Conservation (phyloP, 2,113 vertebrate genomes). For the Physeter macrocephalus region DNA sequence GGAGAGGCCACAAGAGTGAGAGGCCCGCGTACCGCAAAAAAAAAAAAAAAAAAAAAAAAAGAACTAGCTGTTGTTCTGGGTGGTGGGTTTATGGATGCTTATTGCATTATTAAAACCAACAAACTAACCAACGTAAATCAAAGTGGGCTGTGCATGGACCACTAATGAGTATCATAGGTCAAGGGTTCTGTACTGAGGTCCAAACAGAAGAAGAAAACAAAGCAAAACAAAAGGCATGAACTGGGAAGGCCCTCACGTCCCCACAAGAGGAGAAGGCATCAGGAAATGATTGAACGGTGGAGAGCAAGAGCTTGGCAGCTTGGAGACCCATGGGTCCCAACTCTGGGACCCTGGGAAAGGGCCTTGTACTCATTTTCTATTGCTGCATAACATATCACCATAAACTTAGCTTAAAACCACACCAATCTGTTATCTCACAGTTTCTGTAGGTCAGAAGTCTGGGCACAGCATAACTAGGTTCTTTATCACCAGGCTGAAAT, state of each 20-base stretch:
- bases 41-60: too few relatives aligned
- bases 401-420: not conserved
- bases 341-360: not conserved
- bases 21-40: too few relatives aligned
- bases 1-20: too few relatives aligned
- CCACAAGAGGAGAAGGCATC: not conserved
- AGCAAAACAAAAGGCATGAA: not conserved
- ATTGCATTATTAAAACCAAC: conserved; percentile 21
- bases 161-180: not conserved
- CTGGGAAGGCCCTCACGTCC: not conserved
- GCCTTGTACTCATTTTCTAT: not conserved
- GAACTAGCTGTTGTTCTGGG: not conserved
- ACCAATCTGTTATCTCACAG: not conserved
- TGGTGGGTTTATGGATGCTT: not conserved
- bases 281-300: not conserved
- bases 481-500: not conserved
- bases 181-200: not conserved
- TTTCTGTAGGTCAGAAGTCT: not conserved
- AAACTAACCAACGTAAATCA: not conserved
- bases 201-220: not conserved
- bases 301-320: not conserved
- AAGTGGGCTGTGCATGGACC: not conserved
- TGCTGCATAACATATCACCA: not conserved
- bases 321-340: too few relatives aligned
- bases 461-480: not conserved